Percentiles rank a stretch among this genome's conserved stretches.
phyloP scores from a whole-genome alignment of 2,113 vertebrate species.

The Vulpes vulpes region DNA sequence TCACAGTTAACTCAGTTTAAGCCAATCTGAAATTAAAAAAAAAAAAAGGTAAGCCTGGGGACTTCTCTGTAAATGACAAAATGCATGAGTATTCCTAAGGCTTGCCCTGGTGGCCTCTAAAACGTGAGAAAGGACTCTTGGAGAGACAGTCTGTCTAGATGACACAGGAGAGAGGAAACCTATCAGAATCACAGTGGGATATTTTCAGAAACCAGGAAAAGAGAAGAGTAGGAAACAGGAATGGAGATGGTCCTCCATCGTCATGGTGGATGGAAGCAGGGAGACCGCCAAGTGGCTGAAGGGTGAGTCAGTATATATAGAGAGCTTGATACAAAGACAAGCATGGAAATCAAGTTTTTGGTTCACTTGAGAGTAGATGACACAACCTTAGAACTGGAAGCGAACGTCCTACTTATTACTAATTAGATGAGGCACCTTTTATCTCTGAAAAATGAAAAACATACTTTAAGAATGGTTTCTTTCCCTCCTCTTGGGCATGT shows the following conservation, averaged over 20 bases:
- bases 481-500: not conserved
- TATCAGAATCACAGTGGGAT: not conserved
- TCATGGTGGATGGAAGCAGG: not conserved
- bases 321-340: not conserved
- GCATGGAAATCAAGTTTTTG: not conserved
- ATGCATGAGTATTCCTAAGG: not conserved
- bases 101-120: not conserved
- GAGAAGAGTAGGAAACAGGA: not conserved
- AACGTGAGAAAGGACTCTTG: not conserved
- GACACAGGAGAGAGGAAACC: not conserved
- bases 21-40: not conserved
- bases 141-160: not conserved
- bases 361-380: not conserved
- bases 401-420: not conserved
- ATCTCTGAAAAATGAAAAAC: not conserved
- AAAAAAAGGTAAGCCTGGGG: not conserved
- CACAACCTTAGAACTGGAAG: no score
- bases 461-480: not conserved
- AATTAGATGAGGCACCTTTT: not conserved
- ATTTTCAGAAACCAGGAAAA: not conserved
- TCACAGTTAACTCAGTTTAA: not conserved
- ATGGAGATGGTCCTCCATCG: not conserved
- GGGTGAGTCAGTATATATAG: rapidly evolving
- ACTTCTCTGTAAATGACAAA: not conserved
- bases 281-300: not conserved